Percentiles rank a stretch among this genome's conserved stretches.
Evolutionary conservation across 1,140 invertebrate species (phyloP).

Genomic region (Venturia canescens): DNA sequence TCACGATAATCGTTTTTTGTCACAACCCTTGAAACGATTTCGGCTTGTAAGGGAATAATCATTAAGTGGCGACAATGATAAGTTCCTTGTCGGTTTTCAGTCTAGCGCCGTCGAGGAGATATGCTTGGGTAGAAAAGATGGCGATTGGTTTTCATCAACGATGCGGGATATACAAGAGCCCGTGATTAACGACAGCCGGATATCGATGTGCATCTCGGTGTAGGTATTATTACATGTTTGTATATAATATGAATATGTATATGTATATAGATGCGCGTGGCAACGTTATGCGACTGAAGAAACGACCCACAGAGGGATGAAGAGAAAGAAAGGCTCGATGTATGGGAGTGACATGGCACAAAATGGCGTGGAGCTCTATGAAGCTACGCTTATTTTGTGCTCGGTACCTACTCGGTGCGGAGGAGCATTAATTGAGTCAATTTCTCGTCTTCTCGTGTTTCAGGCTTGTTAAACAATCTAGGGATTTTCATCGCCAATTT

Average conservation of each 20-base stretch:
- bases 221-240: slow-evolving; percentile 6
- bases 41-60: no score
- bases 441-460: slow-evolving; percentile 61
- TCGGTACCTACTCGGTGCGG: slow-evolving; percentile 39
- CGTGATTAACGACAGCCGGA: slow-evolving; percentile 70
- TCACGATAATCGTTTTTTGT: no score
- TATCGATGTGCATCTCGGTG: slow-evolving; percentile 65
- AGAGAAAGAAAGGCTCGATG: slow-evolving; percentile 63
- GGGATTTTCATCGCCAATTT: slow-evolving; percentile 70
- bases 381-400: slow-evolving; percentile 55
- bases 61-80: background rate
- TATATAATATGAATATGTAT: slow-evolving; percentile 15
- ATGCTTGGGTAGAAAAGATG: background rate
- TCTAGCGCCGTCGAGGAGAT: background rate
- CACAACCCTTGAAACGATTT: no score
- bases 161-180: slow-evolving; percentile 59
- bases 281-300: slow-evolving; percentile 58
- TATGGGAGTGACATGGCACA: slow-evolving; percentile 63
- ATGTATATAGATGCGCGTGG: background rate
- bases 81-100: slow-evolving; percentile 18
- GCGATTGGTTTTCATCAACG: slow-evolving; percentile 37
- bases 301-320: slow-evolving; percentile 54
- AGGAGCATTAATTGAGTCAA: slow-evolving; percentile 68
- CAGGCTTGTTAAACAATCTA: slow-evolving; percentile 67
- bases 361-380: slow-evolving; percentile 61